Percentiles rank a stretch among this genome's conserved stretches.
These are phyloP conservation scores for Hestina assimilis DNA, from an alignment of 1,140 invertebrate species.

Conservation along the genomic window DNA sequence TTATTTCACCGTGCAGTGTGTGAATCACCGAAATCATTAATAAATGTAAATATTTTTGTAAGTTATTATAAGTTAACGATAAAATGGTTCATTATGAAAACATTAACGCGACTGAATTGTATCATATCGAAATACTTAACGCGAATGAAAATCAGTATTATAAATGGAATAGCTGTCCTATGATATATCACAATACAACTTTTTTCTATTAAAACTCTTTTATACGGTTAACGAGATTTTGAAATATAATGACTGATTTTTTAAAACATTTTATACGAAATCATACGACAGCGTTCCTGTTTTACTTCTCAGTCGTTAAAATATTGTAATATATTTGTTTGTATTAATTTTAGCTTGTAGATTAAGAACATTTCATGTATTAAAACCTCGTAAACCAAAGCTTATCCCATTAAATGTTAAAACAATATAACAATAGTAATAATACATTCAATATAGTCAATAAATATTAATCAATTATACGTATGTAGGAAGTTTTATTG, in stretches of 20 bases:
- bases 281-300: slow-evolving; percentile 16
- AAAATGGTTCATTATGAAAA: slow-evolving; percentile 23
- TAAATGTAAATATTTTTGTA: slow-evolving; percentile 30
- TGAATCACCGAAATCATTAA: slow-evolving; percentile 12
- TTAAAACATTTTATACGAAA: slow-evolving; percentile 23
- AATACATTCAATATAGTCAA: slow-evolving; percentile 11
- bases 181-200: slow-evolving; percentile 13
- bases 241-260: slow-evolving; percentile 26
- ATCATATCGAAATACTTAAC: slow-evolving; percentile 26
- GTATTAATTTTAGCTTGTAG: slow-evolving; percentile 12
- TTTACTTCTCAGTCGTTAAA: slow-evolving; percentile 6
- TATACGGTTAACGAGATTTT: slow-evolving; percentile 15
- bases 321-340: slow-evolving; percentile 18
- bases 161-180: slow-evolving; percentile 18
- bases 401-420: slow-evolving; percentile 9
- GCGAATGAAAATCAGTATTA: slow-evolving; percentile 22
- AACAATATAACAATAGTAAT: not conserved
- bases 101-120: slow-evolving; percentile 17
- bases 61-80: slow-evolving; percentile 25
- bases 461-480: slow-evolving; percentile 24
- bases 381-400: slow-evolving; percentile 27
- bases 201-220: slow-evolving; percentile 16
- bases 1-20: slow-evolving; percentile 15
- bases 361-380: slow-evolving; percentile 14
- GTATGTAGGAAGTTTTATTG: slow-evolving; percentile 26